Evolutionary conservation across 2,888 invertebrate species (phyloP).

Genomic region (Lamproptera curius): DNA sequence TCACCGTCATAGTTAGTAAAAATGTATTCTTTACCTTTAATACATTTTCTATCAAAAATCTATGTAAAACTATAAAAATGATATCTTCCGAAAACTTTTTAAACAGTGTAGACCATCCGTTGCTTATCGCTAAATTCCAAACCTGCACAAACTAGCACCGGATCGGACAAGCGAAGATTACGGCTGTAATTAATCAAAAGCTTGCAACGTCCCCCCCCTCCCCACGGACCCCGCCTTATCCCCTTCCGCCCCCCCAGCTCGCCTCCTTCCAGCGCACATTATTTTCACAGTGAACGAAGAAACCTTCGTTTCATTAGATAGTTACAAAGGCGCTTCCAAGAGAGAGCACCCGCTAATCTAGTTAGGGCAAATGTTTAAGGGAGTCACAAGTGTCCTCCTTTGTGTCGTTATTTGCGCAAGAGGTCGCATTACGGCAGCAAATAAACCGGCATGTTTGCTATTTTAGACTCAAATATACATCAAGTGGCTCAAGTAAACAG

Average conservation of each 20-base stretch:
- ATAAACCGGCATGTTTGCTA: not conserved
- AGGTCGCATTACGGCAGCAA: not conserved
- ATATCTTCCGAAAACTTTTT: too few relatives aligned
- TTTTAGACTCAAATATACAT: not conserved
- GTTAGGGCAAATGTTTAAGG: slow-evolving; percentile 1
- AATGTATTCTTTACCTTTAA: too few relatives aligned
- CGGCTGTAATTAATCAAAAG: slow-evolving; percentile 10
- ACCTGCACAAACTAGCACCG: slow-evolving; percentile 1
- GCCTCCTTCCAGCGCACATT: not conserved
- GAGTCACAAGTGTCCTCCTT: not conserved
- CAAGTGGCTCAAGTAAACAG: not conserved
- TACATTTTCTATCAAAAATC: too few relatives aligned
- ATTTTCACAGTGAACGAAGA: slow-evolving; percentile 6
- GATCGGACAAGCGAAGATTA: not conserved
- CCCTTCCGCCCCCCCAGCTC: too few relatives aligned
- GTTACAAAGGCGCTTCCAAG: slow-evolving; percentile 1
- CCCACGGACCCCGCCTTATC: not conserved
- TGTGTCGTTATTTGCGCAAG: not conserved
- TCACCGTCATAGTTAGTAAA: too few relatives aligned
- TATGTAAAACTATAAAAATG: too few relatives aligned
- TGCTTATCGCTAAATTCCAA: not conserved
- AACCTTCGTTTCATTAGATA: slow-evolving; percentile 11
- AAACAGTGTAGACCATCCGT: too few relatives aligned
- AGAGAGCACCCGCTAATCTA: slow-evolving; percentile 3
- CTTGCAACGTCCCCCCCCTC: not conserved